Evolutionary conservation across 2,797 vertebrate species (phyloP).

Genomic region (Melanotaenia nigrans): DNA sequence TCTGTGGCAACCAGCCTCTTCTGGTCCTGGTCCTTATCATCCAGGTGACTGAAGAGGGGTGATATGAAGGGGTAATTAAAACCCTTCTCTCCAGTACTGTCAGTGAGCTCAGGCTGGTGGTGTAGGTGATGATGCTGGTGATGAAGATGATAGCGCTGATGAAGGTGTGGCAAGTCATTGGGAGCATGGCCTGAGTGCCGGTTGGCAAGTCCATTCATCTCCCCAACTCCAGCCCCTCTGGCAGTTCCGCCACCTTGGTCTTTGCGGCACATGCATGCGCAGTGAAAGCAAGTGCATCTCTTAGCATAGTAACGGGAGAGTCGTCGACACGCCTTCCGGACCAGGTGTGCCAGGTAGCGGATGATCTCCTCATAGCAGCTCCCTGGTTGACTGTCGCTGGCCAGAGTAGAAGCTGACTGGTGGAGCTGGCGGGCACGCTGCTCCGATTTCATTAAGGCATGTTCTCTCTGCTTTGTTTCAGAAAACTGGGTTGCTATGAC

Average conservation of each 20-base stretch:
- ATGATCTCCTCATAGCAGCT: constrained; percentile 97
- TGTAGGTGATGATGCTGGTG: constrained; percentile 84
- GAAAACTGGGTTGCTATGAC: constrained; percentile 99
- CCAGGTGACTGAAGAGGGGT: constrained; percentile 72
- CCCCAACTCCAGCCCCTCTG: constrained; percentile 63
- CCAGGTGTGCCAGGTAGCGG: constrained; percentile 91
- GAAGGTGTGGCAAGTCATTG: constrained; percentile 86
- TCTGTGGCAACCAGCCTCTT: constrained; percentile 75
- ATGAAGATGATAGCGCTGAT: constrained; percentile 89
- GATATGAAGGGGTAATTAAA: constrained; percentile 96
- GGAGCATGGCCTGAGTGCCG: constrained; percentile 74
- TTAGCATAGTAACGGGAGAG: constrained; percentile 74
- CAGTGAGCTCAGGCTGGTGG: constrained; percentile 47
- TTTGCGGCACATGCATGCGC: constrained; percentile 56
- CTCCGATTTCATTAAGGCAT: constrained; percentile 95
- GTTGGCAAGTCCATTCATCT: constrained; percentile 78
- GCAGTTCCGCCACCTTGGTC: constrained; percentile 70
- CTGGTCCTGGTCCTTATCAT: constrained; percentile 69
- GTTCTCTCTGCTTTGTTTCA: constrained; percentile 97
- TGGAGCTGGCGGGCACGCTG: constrained; percentile 93
- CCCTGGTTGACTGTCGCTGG: constrained; percentile 94
- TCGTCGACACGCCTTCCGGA: constrained; percentile 89
- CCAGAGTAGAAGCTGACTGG: constrained; percentile 93
- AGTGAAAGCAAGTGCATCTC: constrained; percentile 15
- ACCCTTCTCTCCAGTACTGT: constrained; percentile 70